Conservation (phyloP, 2,888 invertebrate species). For the Drosophila vallismaia region DNA sequence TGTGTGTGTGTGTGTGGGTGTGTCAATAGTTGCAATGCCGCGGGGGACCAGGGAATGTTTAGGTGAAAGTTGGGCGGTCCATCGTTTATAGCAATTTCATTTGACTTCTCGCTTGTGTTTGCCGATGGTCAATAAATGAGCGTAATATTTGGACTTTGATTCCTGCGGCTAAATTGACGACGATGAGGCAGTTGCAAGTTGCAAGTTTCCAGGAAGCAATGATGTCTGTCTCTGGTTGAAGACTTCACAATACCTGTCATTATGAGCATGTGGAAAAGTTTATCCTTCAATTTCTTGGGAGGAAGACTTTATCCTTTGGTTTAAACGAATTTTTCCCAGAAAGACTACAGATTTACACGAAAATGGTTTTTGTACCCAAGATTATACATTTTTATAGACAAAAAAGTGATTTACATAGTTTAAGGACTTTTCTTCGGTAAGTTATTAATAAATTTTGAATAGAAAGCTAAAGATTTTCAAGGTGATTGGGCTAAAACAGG, state of each 20-base stretch:
- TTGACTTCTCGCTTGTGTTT: conserved; percentile 68
- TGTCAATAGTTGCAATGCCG: conserved; percentile 33
- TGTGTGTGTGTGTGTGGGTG: neutral
- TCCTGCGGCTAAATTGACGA: conserved; percentile 62
- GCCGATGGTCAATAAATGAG: conserved; percentile 73
- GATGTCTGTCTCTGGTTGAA: conserved; percentile 1
- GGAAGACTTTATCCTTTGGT: neutral
- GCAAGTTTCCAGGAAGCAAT: neutral
- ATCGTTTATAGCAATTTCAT: conserved; percentile 72
- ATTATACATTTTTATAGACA: no score
- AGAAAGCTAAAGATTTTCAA: conserved; percentile 6
- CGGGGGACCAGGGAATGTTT: neutral
- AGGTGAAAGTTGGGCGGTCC: conserved; percentile 40
- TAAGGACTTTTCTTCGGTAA: neutral
- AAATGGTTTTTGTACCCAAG: no score
- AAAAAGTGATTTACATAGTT: neutral
- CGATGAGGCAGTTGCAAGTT: conserved; percentile 30
- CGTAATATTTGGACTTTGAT: conserved; percentile 72
- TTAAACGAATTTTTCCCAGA: neutral
- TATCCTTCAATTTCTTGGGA: neutral
- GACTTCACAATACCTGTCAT: conserved; percentile 15
- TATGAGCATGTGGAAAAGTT: conserved; percentile 6
- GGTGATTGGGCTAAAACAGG: neutral
- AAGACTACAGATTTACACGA: neutral
- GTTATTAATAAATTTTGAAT: conserved; percentile 17